phyloP scores from a whole-genome alignment of 2,113 vertebrate species.

The Poeciliopsis occidentalis region DNA sequence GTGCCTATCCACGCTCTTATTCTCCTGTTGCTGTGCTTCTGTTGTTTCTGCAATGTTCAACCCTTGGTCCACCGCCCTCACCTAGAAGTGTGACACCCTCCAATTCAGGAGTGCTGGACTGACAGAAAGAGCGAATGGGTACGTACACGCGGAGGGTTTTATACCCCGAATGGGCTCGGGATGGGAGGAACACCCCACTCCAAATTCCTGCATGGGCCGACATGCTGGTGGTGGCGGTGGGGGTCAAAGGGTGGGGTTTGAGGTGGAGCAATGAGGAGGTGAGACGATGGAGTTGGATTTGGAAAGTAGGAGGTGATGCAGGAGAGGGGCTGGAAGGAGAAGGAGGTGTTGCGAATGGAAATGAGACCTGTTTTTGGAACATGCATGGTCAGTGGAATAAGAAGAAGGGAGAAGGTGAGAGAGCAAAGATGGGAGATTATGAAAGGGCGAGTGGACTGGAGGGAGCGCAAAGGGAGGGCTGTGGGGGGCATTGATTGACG shows the following conservation, averaged over 20 bases:
- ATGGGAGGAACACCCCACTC: slow-evolving; percentile 71
- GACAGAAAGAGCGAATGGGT: slow-evolving; percentile 82
- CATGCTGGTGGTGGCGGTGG: slow-evolving; percentile 23
- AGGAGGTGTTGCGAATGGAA: slow-evolving; percentile 65
- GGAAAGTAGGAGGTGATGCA: slow-evolving; percentile 55
- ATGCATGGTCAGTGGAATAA: slow-evolving; percentile 85
- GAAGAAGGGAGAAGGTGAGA: slow-evolving; percentile 81
- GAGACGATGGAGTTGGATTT: slow-evolving; percentile 67
- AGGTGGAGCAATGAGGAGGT: slow-evolving; percentile 63
- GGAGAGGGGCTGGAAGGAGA: slow-evolving; percentile 1
- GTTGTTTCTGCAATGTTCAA: slow-evolving; percentile 56
- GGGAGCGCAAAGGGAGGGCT: slow-evolving; percentile 13
- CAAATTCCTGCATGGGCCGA: slow-evolving; percentile 67
- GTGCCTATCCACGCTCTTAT: slow-evolving; percentile 66
- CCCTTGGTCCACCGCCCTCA: slow-evolving; percentile 72
- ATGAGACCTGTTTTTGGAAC: slow-evolving; percentile 83
- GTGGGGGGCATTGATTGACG: slow-evolving; percentile 66
- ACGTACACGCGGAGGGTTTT: slow-evolving; percentile 63
- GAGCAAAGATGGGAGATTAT: slow-evolving; percentile 72
- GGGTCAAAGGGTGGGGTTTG: slow-evolving; percentile 51
- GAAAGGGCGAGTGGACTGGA: slow-evolving; percentile 21
- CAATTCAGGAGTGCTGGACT: slow-evolving; percentile 74
- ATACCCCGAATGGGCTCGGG: slow-evolving; percentile 59
- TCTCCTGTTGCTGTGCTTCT: slow-evolving; percentile 30
- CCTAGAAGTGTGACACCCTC: slow-evolving; percentile 74